Conservation (phyloP, 2,797 vertebrate genomes). For the Falco concolor region DNA sequence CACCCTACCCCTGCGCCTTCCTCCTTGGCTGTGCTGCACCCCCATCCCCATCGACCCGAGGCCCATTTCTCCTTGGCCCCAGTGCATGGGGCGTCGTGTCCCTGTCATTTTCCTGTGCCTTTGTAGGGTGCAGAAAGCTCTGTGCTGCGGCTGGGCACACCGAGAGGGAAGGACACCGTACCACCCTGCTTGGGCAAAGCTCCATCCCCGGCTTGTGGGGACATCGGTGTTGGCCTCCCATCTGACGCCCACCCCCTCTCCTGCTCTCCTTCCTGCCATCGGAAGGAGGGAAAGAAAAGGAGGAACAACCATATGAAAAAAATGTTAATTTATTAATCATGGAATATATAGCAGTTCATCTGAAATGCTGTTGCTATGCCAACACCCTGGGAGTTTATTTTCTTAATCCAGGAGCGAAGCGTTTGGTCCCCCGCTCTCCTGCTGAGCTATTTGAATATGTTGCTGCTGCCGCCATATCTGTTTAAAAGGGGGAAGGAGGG, state of each 20-base stretch:
- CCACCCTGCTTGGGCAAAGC: neutral
- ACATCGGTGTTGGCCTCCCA: neutral
- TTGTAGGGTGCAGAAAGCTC: neutral
- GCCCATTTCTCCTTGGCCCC: neutral
- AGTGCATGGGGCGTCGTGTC: fast-evolving
- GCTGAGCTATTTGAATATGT: constrained; percentile 84
- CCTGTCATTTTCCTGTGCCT: fast-evolving
- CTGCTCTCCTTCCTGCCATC: neutral
- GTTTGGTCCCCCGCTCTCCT: constrained; percentile 86
- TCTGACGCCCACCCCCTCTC: neutral
- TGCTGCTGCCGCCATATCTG: constrained; percentile 72
- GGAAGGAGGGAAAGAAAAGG: constrained; percentile 51
- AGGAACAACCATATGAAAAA: constrained; percentile 76
- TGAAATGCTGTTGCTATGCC: constrained; percentile 93
- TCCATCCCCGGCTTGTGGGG: fast-evolving
- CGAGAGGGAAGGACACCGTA: neutral
- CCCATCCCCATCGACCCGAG: fast-evolving
- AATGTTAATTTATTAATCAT: constrained; percentile 88
- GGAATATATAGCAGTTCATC: constrained; percentile 83
- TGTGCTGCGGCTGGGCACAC: fast-evolving
- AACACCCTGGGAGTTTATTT: constrained; percentile 97
- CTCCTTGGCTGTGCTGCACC: neutral
- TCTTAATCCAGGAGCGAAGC: constrained; percentile 92
- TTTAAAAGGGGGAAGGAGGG: constrained; percentile 57
- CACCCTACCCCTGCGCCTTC: neutral